These are phyloP conservation scores for Cerastis leucographa DNA, from an alignment of 2,888 invertebrate species.

Conservation along the genomic window DNA sequence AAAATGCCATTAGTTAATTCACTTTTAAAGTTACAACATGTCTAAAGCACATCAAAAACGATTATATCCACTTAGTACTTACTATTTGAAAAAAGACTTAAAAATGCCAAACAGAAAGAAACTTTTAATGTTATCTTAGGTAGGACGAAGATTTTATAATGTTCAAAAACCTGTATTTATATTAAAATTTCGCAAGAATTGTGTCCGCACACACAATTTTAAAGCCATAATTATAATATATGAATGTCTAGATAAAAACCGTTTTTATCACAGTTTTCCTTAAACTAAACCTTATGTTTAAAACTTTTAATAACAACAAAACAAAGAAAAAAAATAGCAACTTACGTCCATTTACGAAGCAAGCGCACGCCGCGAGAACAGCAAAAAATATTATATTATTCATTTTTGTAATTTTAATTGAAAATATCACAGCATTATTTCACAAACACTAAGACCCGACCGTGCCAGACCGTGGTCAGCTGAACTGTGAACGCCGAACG, in stretches of 20 bases:
- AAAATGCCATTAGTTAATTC: background rate
- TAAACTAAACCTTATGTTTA: background rate
- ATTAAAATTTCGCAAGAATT: conserved; percentile 9
- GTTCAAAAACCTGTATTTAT: background rate
- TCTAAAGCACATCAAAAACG: background rate
- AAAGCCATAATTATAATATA: background rate
- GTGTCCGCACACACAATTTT: conserved; percentile 12
- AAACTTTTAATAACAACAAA: background rate
- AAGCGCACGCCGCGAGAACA: conserved; percentile 59
- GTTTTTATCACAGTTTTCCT: conserved; percentile 31
- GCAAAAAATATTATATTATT: conserved; percentile 48
- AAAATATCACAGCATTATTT: conserved; percentile 59
- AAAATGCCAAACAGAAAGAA: too few relatives aligned
- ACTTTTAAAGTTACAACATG: too few relatives aligned
- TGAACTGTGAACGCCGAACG: conserved; percentile 49
- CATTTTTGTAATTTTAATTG: conserved; percentile 48
- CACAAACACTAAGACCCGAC: conserved; percentile 54
- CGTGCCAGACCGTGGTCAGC: conserved; percentile 41
- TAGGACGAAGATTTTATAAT: background rate
- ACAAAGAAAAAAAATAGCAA: conserved; percentile 32
- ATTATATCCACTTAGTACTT: background rate
- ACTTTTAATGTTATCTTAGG: conserved; percentile 1
- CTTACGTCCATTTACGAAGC: conserved; percentile 70
- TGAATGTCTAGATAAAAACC: conserved; percentile 26
- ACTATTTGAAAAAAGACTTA: background rate